Percentiles rank a stretch among this genome's conserved stretches.
Evolutionary conservation across 1,140 invertebrate genomes (phyloP).

Genomic region (Bombus difficillimus): DNA sequence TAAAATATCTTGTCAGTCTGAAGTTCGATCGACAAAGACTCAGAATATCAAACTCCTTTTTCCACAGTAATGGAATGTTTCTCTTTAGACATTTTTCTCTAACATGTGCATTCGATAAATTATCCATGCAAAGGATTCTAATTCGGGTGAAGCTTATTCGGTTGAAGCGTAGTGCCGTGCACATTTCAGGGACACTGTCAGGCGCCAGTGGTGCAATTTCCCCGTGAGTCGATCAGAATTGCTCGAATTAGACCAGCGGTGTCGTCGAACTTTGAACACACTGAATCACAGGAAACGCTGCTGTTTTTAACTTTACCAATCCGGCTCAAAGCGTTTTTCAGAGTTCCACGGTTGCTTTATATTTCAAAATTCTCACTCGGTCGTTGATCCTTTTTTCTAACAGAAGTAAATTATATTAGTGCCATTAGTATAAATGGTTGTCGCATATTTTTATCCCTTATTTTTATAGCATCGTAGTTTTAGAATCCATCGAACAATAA

Average conservation of each 20-base stretch:
- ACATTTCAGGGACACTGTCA: constrained; percentile 16
- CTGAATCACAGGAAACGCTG: constrained; percentile 11
- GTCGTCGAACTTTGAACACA: constrained; percentile 45
- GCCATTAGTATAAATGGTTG: background rate
- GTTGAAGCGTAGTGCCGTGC: background rate
- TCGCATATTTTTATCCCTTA: background rate
- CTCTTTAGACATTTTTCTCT: no score
- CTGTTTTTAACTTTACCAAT: constrained; percentile 25
- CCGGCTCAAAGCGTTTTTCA: background rate
- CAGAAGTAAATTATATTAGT: background rate
- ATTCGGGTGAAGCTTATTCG: constrained; percentile 1
- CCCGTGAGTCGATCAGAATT: constrained; percentile 51
- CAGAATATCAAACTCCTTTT: background rate
- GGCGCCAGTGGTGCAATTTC: constrained; percentile 28
- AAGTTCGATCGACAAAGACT: background rate
- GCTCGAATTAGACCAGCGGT: constrained; percentile 45
- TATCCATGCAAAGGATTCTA: background rate
- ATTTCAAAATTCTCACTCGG: background rate
- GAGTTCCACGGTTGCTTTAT: background rate
- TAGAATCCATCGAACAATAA: no score
- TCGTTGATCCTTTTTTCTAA: background rate
- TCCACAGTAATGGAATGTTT: background rate
- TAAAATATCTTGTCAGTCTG: background rate
- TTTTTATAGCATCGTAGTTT: background rate
- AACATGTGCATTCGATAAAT: background rate